Percentiles rank a stretch among this genome's conserved stretches.
Evolutionary conservation across 2,888 invertebrate species (phyloP).

Genomic region (Drosophila setosimentum): DNA sequence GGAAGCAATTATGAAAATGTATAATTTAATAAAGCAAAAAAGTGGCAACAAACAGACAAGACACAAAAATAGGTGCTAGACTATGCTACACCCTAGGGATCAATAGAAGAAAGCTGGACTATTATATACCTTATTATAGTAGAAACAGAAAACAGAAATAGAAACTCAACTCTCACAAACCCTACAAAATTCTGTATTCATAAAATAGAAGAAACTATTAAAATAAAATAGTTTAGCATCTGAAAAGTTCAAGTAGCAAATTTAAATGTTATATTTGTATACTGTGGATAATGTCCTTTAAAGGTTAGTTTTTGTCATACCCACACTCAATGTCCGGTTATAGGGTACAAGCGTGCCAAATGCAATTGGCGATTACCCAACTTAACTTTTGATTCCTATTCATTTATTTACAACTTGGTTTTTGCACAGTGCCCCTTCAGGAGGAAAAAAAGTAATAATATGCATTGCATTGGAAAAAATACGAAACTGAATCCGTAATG

Average conservation of each 20-base stretch:
- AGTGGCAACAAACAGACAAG: background rate
- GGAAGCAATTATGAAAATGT: constrained; percentile 6
- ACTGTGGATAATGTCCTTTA: no score
- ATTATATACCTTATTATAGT: background rate
- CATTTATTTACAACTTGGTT: constrained; percentile 2
- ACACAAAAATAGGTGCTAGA: no score
- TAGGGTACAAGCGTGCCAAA: constrained; percentile 15
- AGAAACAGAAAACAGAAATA: background rate
- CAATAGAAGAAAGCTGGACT: background rate
- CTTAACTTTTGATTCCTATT: background rate
- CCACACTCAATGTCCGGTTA: background rate
- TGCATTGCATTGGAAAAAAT: constrained; percentile 1
- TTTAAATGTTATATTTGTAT: no score
- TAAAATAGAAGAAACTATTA: background rate
- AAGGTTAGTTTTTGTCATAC: background rate
- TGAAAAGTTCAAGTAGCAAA: background rate
- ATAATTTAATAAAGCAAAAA: background rate
- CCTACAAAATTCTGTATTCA: background rate
- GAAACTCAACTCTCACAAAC: background rate
- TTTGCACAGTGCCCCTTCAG: constrained; percentile 42
- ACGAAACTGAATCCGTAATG: constrained; percentile 11
- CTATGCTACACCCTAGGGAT: constrained; percentile 6
- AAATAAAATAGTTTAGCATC: background rate
- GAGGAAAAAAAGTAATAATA: background rate
- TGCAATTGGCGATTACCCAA: constrained; percentile 49